Evolutionary conservation across 2,113 vertebrate genomes (phyloP), one percentile per base, ranked within the genome.

Genomic region (Sula dactylatra): DNA sequence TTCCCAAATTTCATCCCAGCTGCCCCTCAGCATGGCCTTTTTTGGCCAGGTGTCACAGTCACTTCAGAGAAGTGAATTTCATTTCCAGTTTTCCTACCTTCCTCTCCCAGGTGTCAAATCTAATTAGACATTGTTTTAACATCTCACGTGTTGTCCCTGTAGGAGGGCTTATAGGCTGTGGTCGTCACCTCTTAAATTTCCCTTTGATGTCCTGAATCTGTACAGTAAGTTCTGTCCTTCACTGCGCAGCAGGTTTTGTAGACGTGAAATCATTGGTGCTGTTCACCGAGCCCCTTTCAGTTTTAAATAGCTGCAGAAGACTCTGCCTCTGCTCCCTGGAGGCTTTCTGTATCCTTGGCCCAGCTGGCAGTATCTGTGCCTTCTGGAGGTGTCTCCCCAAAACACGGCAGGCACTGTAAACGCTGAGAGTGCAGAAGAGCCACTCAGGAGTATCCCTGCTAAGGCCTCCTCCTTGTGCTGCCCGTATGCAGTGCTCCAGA

Each of bases 351-450:
- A 7, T 13, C 67, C 44, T 11, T 18, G 31, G 20, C 61, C 61
- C 29, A 3, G 15, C 67, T 27, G 47, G 55, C 49, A 52, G 36
- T 8, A 5, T n/a, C 40, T 52, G 31, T 12, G 18, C 14, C 19
- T 16, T 16, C 64, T 44, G 31, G 50, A 82, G 17, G 47, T 24
- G 36, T 52, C 47, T 49, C 70, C 56, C 52, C 52, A 24, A 15
- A 55, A 52, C 0, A 0, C 5, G 17, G 64, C 45, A 26, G 44
- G 50, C 17, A 5, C 76, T 40, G 27, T 3, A 9, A 44, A 32
- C 0, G 1, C 52, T 2, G 11, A 20, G 70, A 25, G 45, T 5
- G 45, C 31, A 26, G 56, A 10, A 52, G 47, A 45, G 54, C 42
- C 31, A 10, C 56, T 56, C 47, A 21, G 12, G 42, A 67, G 54